Conservation (phyloP, 2,113 vertebrate species). For the Nyctereutes procyonoides region DNA sequence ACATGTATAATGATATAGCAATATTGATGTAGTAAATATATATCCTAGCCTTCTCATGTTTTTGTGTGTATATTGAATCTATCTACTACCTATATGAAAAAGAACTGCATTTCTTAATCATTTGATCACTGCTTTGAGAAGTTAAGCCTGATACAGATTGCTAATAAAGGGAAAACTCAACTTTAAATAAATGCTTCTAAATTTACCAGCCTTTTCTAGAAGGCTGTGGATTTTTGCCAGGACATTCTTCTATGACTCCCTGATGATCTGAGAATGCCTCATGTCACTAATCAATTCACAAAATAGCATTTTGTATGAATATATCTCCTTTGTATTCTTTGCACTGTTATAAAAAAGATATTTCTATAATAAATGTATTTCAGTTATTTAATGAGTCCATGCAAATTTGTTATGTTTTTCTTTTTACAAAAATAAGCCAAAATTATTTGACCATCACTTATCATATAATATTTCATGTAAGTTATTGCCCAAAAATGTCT, state of each 20-base stretch:
- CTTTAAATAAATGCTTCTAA: not conserved
- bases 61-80: not conserved
- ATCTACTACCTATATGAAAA: not conserved
- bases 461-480: not conserved
- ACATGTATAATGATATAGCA: not conserved
- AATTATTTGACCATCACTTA: not conserved
- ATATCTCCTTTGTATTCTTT: not conserved
- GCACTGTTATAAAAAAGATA: not conserved
- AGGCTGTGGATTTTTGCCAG: not conserved
- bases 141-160: not conserved
- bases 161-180: not conserved
- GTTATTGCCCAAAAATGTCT: not conserved
- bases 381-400: not conserved
- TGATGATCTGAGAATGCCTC: not conserved
- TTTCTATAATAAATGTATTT: not conserved
- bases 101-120: not conserved
- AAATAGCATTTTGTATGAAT: not conserved
- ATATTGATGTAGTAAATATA: too few species aligned
- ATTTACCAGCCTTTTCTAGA: not conserved
- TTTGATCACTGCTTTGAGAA: not conserved
- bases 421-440: slow-evolving; percentile 4
- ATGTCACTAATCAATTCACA: not conserved
- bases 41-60: not conserved
- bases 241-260: not conserved
- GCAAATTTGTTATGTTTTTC: not conserved